Base-by-base conservation (phyloP, 2,888 invertebrate species). In the Sicus ferrugineus region DNA sequence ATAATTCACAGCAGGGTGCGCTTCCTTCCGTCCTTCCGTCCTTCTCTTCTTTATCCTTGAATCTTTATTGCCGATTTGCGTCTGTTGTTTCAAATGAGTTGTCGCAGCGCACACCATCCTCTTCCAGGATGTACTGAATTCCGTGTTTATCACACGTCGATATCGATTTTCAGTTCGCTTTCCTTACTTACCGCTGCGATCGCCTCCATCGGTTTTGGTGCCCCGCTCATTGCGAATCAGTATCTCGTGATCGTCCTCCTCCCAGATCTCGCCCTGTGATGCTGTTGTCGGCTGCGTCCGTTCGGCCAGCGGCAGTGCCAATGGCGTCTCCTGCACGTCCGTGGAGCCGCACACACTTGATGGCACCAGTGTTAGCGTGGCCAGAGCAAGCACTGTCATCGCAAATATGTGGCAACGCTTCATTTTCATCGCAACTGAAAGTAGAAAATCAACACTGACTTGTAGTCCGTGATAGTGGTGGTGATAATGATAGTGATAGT, bases 221-320 rank as follows among this genome's bases (percentile, higher is more conserved):
- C 93, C 93, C 73, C 94, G 89, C 83, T 91, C 91, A 80, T 90
- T 93, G 80, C 94, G 90, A 78, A 93, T 91, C 75, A 93, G 89
- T 70, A 93, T 90, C 84, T 93, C 93, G 80, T 90, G 92, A 79
- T 92, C 92, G 79, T 90, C 90, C 81, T 93, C 93, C 81, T 93
- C 92, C 90, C 90, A 90, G 71, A 92, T 90, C 86, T 93, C 93
- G 7, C 91, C 91, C 77, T 83, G 84, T 59, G 79, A 78, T 64
- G 81, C 75, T 71, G 83, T 83, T 54, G 85, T 85, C 70, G 84
- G 83, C 71, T 84, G 83, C 76, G 84, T 85, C 72, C 81, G 79
- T 77, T 83, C 84, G 72, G 82, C 80, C 63, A 85, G 78, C 54
- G 85, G 86, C 74, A 85, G 74, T 59, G 85, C 85, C 69, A 84